Evolutionary conservation across 2,113 vertebrate genomes (phyloP).

Genomic region (Prunella himalayana): DNA sequence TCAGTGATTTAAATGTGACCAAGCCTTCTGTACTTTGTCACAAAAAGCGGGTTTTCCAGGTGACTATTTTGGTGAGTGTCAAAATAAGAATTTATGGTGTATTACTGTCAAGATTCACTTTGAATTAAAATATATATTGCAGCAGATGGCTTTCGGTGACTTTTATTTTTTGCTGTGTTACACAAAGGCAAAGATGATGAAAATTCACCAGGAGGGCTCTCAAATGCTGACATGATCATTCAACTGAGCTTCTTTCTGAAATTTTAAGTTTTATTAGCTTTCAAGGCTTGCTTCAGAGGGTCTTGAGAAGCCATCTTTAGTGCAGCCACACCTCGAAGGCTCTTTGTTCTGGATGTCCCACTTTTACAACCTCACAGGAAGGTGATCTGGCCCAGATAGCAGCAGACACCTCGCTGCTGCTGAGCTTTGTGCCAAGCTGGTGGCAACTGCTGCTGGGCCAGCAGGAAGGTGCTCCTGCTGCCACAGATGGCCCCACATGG

Average conservation of each 20-base stretch:
- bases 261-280: background rate
- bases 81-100: slow-evolving; percentile 99
- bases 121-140: slow-evolving; percentile 99
- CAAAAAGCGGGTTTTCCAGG: slow-evolving; percentile 99
- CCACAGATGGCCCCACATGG: background rate
- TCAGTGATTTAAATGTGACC: slow-evolving; percentile 99
- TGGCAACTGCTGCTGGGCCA: background rate
- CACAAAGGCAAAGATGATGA: background rate
- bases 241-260: background rate
- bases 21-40: slow-evolving; percentile 99
- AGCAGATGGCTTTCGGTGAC: slow-evolving; percentile 68
- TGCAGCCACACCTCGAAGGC: background rate
- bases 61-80: slow-evolving; percentile 99
- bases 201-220: background rate
- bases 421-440: background rate
- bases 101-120: slow-evolving; percentile 99
- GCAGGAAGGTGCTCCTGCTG: background rate
- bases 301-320: background rate
- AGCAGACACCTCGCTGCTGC: background rate
- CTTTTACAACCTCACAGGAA: background rate
- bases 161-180: slow-evolving; percentile 17
- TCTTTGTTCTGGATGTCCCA: background rate
- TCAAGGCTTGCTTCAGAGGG: background rate
- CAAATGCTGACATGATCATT: background rate
- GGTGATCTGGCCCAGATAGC: background rate